Evolutionary conservation across 2,888 invertebrate species (phyloP), one percentile per base, ranked within the genome.

Genomic region (Anticlea derivata): DNA sequence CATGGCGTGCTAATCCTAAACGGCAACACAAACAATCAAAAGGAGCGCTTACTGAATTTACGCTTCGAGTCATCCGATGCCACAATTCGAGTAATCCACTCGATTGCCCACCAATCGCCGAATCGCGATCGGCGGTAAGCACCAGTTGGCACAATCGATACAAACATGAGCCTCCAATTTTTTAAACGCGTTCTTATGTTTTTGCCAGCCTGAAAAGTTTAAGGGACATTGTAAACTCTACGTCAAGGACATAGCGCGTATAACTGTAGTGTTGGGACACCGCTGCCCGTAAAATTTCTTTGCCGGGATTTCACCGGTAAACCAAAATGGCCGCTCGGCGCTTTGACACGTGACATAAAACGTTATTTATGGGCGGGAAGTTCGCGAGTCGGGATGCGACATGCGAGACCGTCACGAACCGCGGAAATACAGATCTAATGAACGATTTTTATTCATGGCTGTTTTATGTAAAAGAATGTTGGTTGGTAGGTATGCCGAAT

Each of bases 101-200:
- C 79, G 79, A 86, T 84, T 77, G 67, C 77, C 62, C 58, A 61
- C 75, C 76, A 70, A 84, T 84, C 76, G 74, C 73, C 73, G 75
- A 83, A 84, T 86, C 78, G 77, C 81, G 86, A 86, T 83, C 80
- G 75, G 89, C 60, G 90, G 78, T 76, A 82, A 87, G 89, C 88
- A 87, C 90, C 74, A 82, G 83, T 81, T 88, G 90, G 89, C 78
- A 90, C 90, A 89, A 89, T 90, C 90, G 80, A 89, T 89, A 86
- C 62, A 51, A 69, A 79, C 78, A 80, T 78, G 73, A 76, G 68
- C 68, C 73, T 73, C 78, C 75, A 71, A 72, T 77, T 84, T 86
- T 85, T 76, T 76, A 70, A 67, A 66, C 63, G 65, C 59, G 59
- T 60, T 55, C 56, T 50, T 62, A 57, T 70, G 66, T 68, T 66